Conservation (phyloP, 2,113 vertebrate species). For the Leiothrix lutea region DNA sequence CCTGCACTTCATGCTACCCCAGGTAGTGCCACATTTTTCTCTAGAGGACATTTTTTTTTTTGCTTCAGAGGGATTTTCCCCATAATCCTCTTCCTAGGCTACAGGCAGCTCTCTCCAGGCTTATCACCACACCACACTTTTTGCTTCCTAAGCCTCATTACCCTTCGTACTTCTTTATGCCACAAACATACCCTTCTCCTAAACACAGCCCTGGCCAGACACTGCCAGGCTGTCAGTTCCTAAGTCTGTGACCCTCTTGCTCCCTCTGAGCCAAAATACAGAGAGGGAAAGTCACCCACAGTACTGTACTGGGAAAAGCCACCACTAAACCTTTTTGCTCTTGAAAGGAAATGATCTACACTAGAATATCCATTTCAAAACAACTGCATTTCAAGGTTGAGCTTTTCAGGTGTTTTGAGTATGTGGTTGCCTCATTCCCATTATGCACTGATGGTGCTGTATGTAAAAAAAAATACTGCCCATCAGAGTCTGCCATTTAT, state of each 20-base stretch:
- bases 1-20: not conserved
- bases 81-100: not conserved
- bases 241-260: not conserved
- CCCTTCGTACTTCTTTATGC: not conserved
- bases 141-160: not conserved
- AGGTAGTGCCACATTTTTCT: not conserved
- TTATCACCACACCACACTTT: not conserved
- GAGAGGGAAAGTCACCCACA: not conserved
- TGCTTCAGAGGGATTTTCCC: not conserved
- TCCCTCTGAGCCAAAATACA: not conserved
- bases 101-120: not conserved
- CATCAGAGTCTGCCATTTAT: not conserved
- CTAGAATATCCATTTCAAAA: not conserved
- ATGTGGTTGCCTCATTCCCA: not conserved
- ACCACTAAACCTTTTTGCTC: not conserved
- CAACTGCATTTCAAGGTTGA: not conserved
- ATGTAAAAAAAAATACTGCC: not conserved
- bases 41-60: not conserved
- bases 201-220: not conserved
- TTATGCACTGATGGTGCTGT: not conserved
- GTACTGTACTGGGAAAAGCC: not conserved
- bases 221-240: not conserved
- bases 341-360: not conserved
- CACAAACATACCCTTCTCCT: not conserved
- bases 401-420: not conserved